phyloP scores from a whole-genome alignment of 2,113 vertebrate genomes.

The Cheilinus undulatus region DNA sequence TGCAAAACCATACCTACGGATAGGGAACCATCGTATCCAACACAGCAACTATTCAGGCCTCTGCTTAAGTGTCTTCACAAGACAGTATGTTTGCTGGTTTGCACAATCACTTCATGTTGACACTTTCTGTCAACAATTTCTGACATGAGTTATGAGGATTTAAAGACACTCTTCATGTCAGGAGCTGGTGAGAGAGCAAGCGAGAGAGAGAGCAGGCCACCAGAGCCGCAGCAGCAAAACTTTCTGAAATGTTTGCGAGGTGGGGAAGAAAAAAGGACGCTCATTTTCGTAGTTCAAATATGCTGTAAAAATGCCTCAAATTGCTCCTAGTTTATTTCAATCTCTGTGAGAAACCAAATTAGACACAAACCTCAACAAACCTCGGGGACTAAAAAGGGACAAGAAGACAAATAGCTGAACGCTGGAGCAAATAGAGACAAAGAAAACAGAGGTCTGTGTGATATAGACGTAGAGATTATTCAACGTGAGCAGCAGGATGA shows the following conservation, averaged over 20 bases:
- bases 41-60: too few species aligned
- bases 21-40: not conserved
- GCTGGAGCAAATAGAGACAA: constrained; percentile 13
- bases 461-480: constrained; percentile 17
- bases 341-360: constrained; percentile 69
- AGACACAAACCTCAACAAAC: constrained; percentile 67
- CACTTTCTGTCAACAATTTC: constrained; percentile 36
- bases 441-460: constrained; percentile 20
- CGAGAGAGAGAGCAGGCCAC: constrained; percentile 13
- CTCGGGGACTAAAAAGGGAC: constrained; percentile 57
- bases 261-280: constrained; percentile 34
- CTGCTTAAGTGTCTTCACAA: constrained; percentile 5
- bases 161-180: constrained; percentile 9
- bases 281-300: constrained; percentile 66
- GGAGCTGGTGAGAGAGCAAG: not conserved
- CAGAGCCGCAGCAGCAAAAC: constrained; percentile 26
- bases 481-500: not conserved
- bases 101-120: constrained; percentile 5
- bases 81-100: constrained; percentile 4
- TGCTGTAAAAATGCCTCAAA: constrained; percentile 71
- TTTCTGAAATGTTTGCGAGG: constrained; percentile 67
- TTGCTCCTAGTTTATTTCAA: constrained; percentile 72
- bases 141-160: constrained; percentile 13
- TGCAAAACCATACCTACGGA: not conserved
- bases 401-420: constrained; percentile 47